These are phyloP conservation scores for Drosophila kuntzei DNA, from an alignment of 2,888 invertebrate species.

Conservation along the genomic window DNA sequence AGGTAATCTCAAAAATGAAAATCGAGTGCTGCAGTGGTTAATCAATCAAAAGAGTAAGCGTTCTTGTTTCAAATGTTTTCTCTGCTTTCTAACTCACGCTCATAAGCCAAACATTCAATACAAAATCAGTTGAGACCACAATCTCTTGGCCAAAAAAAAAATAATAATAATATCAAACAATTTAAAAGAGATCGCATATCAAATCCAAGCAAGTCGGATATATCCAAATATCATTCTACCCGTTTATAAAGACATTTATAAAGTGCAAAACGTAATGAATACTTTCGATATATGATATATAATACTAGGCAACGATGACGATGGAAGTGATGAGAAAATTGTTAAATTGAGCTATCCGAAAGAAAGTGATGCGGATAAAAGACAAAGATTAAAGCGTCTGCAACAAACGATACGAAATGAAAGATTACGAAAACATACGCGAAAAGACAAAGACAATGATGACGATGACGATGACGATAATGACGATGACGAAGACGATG, in stretches of 20 bases:
- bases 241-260: conserved; percentile 54
- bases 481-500: conserved; percentile 76
- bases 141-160: conserved; percentile 42
- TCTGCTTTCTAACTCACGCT: conserved; percentile 81
- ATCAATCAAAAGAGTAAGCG: conserved; percentile 98
- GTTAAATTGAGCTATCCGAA: conserved; percentile 76
- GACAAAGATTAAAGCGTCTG: conserved; percentile 78
- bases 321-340: conserved; percentile 72
- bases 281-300: conserved; percentile 66
- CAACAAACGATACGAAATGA: conserved; percentile 85
- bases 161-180: conserved; percentile 16
- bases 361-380: conserved; percentile 72
- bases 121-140: conserved; percentile 62
- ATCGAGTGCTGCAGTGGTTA: conserved; percentile 98
- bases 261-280: conserved; percentile 70
- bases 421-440: conserved; percentile 83
- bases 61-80: conserved; percentile 86
- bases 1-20: conserved; percentile 97
- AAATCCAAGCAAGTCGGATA: conserved; percentile 59
- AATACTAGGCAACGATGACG: conserved; percentile 78
- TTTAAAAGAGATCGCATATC: conserved; percentile 41
- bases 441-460: conserved; percentile 84
- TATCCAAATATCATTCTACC: conserved; percentile 62
- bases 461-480: conserved; percentile 76
- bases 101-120: conserved; percentile 72